Percentiles rank a stretch among this genome's conserved stretches.
Conservation (phyloP, 2,797 vertebrate species). For the Pampus argenteus region DNA sequence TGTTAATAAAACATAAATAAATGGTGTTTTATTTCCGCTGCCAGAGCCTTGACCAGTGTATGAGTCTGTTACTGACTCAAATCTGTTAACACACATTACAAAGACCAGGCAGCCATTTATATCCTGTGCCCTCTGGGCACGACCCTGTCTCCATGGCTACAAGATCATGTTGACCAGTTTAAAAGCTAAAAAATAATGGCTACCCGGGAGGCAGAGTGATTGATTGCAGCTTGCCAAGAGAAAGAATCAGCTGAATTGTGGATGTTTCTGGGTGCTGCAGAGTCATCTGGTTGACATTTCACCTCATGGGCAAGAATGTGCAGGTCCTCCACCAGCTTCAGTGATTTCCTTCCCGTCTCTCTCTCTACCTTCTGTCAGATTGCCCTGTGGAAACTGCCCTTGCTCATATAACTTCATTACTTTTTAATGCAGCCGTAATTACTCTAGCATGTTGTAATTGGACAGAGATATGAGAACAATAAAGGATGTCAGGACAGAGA, state of each 20-base stretch:
- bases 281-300: conserved; percentile 70
- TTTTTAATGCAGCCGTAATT: conserved; percentile 87
- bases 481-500: conserved; percentile 79
- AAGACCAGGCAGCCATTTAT: conserved; percentile 51
- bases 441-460: conserved; percentile 83
- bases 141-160: conserved; percentile 74
- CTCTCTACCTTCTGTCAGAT: conserved; percentile 66
- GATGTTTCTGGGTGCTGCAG: conserved; percentile 45
- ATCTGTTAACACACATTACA: conserved; percentile 53
- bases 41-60: not conserved
- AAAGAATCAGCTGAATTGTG: conserved; percentile 45
- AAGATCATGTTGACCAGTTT: conserved; percentile 66
- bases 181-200: conserved; percentile 67
- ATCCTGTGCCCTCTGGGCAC: conserved; percentile 40
- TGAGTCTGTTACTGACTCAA: conserved; percentile 12
- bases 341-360: conserved; percentile 4
- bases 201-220: conserved; percentile 60
- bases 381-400: conserved; percentile 73
- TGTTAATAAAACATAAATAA: not conserved
- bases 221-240: conserved; percentile 54
- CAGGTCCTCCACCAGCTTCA: conserved; percentile 16
- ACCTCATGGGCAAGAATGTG: conserved; percentile 59
- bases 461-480: conserved; percentile 81
- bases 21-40: not conserved
- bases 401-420: conserved; percentile 86